A percentile compares a stretch with the other conserved stretches of the same genome.
These are phyloP conservation scores for Melozone crissalis DNA, from an alignment of 2,113 vertebrate genomes.

Conservation along the genomic window DNA sequence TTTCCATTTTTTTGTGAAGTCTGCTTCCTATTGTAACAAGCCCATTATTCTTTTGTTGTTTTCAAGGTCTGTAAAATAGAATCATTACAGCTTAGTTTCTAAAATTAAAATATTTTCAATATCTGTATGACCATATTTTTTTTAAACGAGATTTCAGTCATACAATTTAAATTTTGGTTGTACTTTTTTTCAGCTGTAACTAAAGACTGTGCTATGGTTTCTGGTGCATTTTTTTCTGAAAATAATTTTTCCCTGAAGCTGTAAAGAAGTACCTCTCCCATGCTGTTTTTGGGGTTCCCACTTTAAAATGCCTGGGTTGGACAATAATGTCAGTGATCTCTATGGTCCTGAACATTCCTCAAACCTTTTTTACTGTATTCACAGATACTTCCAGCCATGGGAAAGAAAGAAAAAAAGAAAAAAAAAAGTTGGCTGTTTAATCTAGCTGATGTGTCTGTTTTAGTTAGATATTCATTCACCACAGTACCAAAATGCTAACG, in stretches of 20 bases:
- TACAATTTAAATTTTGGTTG: slow-evolving; percentile 39
- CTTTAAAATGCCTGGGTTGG: background rate
- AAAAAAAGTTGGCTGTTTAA: background rate
- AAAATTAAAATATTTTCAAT: background rate
- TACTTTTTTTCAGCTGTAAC: slow-evolving; percentile 17
- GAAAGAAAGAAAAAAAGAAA: background rate
- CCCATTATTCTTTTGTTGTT: background rate
- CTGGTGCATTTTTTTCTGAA: slow-evolving; percentile 38
- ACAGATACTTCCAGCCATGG: background rate
- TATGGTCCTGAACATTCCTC: background rate
- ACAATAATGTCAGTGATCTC: background rate
- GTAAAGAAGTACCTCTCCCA: slow-evolving; percentile 3
- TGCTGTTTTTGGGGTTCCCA: background rate
- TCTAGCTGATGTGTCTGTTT: background rate
- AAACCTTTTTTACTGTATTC: background rate
- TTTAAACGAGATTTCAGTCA: slow-evolving; percentile 35
- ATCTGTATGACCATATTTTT: background rate
- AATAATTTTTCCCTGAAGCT: slow-evolving; percentile 33
- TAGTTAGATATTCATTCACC: background rate
- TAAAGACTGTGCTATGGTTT: slow-evolving; percentile 16
- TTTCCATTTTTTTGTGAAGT: background rate
- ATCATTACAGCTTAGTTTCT: background rate
- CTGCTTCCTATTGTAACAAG: background rate
- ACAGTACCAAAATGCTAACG: background rate
- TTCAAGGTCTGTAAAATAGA: background rate